phyloP scores from a whole-genome alignment of 2,888 invertebrate species.

The Tineola bisselliella region DNA sequence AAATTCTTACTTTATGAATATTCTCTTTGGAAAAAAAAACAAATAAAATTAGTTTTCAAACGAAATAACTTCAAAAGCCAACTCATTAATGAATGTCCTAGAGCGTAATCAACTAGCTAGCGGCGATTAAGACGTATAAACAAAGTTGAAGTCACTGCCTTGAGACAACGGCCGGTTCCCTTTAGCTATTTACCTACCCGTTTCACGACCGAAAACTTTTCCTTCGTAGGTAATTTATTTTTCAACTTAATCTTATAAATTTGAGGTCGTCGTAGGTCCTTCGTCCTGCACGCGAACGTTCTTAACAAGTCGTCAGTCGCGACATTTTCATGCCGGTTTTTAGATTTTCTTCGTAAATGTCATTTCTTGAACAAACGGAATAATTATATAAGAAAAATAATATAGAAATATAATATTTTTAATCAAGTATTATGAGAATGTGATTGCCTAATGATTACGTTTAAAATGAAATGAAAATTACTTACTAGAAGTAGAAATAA shows the following conservation, averaged over 20 bases:
- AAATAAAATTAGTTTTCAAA: constrained; percentile 13
- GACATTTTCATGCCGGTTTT: constrained; percentile 13
- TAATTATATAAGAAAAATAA: too few relatives aligned
- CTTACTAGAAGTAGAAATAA: too few relatives aligned
- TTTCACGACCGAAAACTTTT: constrained; percentile 46
- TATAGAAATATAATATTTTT: too few relatives aligned
- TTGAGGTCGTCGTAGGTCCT: constrained; percentile 40
- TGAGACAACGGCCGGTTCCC: constrained; percentile 32
- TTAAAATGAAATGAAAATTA: too few relatives aligned
- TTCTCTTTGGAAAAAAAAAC: not conserved
- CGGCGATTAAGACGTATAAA: constrained; percentile 50
- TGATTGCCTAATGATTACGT: too few relatives aligned
- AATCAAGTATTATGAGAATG: too few relatives aligned
- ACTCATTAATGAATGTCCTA: constrained; percentile 45
- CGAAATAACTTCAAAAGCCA: constrained; percentile 40
- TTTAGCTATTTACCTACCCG: constrained; percentile 14
- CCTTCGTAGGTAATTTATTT: constrained; percentile 63
- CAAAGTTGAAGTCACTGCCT: constrained; percentile 38
- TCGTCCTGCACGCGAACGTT: constrained; percentile 57
- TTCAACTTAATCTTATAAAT: constrained; percentile 61
- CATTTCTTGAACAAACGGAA: not conserved
- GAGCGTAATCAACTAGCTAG: constrained; percentile 52
- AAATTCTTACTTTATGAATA: too few relatives aligned
- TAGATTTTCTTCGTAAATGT: constrained; percentile 12
- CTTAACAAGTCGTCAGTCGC: constrained; percentile 18